Base-by-base conservation (phyloP, 2,113 vertebrate genomes). In the Verasper variegatus region DNA sequence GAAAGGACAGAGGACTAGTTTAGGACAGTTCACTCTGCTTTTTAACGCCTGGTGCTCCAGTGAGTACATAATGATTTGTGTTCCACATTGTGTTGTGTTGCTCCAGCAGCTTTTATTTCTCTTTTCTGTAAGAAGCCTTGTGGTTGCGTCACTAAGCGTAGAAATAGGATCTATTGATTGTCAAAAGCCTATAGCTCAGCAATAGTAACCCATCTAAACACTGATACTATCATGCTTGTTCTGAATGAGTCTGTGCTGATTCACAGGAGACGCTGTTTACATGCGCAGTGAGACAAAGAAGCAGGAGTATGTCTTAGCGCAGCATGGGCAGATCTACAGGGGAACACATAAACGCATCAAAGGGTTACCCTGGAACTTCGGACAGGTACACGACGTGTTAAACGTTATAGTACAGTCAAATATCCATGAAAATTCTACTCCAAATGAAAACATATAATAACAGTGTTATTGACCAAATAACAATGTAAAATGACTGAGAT, bases 41-140 rank as follows among this genome's bases (percentile, higher is more conserved):
- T 99, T 96, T 76, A 99, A 99, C 0, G 69, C 96, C 35, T 98
- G 97, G 97, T 96, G 96, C 68, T 89, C 93, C 88, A 92, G 97
- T 98, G 80, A 92, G 91, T 91, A 23, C 17, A 35, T 52, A 3
- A 24, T 26, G 21, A 27, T 63, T 18, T 42, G 23, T n/a, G 20
- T 5, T 57, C 40, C 27, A n/a, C 15, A 2, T 49, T 31, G 20
- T n/a, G 20, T 21, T 37, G 6, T n/a, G 20, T 17, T 37, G 10
- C 7, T 62, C 56, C 23, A 7, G 55, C 49, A 51, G 15, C 49
- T 47, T 47, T 15, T 4, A 47, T 17, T 17, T 12, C 10, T 3
- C 4, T 5, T 14, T 14, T 11, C 10, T 45, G 15, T 49, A 11
- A 37, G 8, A 40, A 10, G 11, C 40, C 11, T 31, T 31, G 31